Conservation (phyloP, 2,888 invertebrate genomes). For the Ormyrus rosae region DNA sequence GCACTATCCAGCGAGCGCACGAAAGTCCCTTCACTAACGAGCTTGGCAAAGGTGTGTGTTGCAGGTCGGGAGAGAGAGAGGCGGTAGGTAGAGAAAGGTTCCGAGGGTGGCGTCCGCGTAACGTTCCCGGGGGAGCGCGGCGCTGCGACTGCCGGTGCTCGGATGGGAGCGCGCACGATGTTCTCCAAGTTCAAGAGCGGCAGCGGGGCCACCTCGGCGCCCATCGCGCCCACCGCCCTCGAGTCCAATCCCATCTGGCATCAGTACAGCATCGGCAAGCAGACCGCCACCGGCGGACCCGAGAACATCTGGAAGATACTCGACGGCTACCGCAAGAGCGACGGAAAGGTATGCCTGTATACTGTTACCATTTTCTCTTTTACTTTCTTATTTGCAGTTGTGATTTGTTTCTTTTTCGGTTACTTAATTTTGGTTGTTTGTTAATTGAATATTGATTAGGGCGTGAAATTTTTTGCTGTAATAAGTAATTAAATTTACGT, state of each 20-base stretch:
- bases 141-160: conserved; percentile 7
- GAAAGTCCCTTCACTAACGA: too few species aligned
- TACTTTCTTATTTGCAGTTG: not conserved
- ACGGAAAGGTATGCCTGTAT: conserved; percentile 87
- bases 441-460: too few species aligned
- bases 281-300: conserved; percentile 88
- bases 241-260: conserved; percentile 91
- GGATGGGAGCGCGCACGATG: conserved; percentile 77
- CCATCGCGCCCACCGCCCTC: conserved; percentile 75
- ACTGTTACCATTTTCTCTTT: not conserved
- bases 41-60: too few species aligned
- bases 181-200: conserved; percentile 85
- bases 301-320: conserved; percentile 95
- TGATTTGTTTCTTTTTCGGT: not conserved
- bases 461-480: too few species aligned
- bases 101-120: too few species aligned
- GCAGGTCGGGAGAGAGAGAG: too few species aligned
- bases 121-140: too few species aligned
- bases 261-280: conserved; percentile 91
- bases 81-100: too few species aligned
- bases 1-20: too few species aligned
- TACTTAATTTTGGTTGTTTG: not conserved
- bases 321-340: conserved; percentile 91
- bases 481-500: too few species aligned
- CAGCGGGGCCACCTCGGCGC: conserved; percentile 71